Conservation (phyloP, 2,113 vertebrate species). For the Brevimyrus niger region DNA sequence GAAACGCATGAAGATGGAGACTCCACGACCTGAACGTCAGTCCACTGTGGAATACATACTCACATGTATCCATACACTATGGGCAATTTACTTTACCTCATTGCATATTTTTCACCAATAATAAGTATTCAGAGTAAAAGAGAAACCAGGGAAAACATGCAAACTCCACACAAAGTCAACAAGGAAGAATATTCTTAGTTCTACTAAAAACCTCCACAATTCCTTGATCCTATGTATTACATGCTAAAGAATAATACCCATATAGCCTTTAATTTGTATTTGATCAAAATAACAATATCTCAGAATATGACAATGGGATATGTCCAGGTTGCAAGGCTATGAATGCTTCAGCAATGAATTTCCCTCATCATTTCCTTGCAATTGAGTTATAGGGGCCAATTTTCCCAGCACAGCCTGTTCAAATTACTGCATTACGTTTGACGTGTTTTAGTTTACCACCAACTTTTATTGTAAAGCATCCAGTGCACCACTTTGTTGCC, state of each 20-base stretch:
- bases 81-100: neutral
- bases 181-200: neutral
- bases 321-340: neutral
- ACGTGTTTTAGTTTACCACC: neutral
- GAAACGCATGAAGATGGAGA: neutral
- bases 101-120: neutral
- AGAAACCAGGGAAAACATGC: neutral
- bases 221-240: neutral
- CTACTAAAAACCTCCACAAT: neutral
- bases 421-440: neutral
- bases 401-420: neutral
- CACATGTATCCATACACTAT: neutral
- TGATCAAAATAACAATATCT: neutral
- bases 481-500: neutral
- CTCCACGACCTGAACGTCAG: neutral
- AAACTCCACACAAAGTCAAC: neutral
- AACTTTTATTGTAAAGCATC: neutral
- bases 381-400: neutral
- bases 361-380: neutral
- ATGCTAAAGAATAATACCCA: neutral
- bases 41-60: neutral
- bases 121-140: neutral
- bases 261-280: neutral
- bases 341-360: neutral
- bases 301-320: neutral